phyloP scores from a whole-genome alignment of 2,888 invertebrate genomes.

The Ernsta delagoae region DNA sequence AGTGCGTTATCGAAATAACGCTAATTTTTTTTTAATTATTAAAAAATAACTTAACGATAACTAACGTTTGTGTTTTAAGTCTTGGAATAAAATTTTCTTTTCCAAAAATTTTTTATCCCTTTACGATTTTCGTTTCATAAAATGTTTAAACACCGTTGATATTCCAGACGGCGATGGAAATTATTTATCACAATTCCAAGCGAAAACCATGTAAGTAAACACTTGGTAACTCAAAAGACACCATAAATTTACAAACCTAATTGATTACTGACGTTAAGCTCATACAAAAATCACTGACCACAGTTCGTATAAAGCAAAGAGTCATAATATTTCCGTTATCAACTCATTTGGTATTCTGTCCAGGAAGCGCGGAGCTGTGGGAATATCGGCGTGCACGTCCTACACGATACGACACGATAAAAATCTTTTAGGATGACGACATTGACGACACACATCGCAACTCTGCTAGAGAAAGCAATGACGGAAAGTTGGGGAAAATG shows the following conservation, averaged over 20 bases:
- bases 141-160: too few species aligned
- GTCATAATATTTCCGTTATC: conserved; percentile 44
- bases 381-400: conserved; percentile 45
- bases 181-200: too few species aligned
- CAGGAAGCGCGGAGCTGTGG: conserved; percentile 52
- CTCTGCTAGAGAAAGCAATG: neutral
- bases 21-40: too few species aligned
- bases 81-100: too few species aligned
- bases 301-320: neutral
- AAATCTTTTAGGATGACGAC: conserved; percentile 44
- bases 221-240: too few species aligned
- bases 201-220: neutral
- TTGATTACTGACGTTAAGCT: neutral
- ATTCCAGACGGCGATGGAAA: too few species aligned
- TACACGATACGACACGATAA: conserved; percentile 44
- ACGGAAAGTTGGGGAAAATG: neutral
- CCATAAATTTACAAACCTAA: neutral
- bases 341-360: conserved; percentile 51
- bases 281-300: neutral
- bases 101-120: too few species aligned
- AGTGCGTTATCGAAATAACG: too few species aligned
- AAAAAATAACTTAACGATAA: too few species aligned
- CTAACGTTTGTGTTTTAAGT: too few species aligned
- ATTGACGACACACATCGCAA: neutral
- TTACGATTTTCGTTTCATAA: too few species aligned